A percentile compares a stretch with the other conserved stretches of the same genome.
These are phyloP conservation scores for Nycticryphes semicollaris DNA, from an alignment of 2,113 vertebrate species.

Conservation along the genomic window DNA sequence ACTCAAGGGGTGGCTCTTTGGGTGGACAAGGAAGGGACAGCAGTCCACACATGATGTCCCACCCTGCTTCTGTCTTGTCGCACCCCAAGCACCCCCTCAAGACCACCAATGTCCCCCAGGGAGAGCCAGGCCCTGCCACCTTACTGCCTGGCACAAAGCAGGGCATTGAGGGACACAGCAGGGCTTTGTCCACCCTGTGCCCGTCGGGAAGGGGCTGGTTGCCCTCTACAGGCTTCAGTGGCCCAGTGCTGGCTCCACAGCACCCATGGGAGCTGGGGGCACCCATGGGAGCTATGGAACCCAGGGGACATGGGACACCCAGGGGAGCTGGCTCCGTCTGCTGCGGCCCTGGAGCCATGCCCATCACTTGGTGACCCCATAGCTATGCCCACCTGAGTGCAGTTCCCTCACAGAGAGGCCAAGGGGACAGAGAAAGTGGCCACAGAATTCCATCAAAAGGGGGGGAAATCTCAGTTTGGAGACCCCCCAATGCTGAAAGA, in stretches of 20 bases:
- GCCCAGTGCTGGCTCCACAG: background rate
- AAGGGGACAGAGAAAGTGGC: accelerated
- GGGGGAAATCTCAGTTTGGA: background rate
- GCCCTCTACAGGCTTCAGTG: slow-evolving; percentile 50
- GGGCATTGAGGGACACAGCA: slow-evolving; percentile 49
- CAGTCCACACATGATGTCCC: background rate
- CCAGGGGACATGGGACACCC: background rate
- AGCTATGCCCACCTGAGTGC: background rate
- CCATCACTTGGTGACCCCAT: accelerated
- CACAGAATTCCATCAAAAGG: background rate
- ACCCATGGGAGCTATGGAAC: background rate
- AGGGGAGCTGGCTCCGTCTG: background rate
- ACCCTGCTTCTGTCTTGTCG: background rate
- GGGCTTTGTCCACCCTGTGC: slow-evolving; percentile 42
- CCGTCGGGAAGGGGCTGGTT: background rate
- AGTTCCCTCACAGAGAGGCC: accelerated
- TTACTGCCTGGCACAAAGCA: slow-evolving; percentile 35
- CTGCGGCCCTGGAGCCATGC: background rate
- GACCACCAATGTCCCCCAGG: background rate
- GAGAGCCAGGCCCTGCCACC: slow-evolving; percentile 27
- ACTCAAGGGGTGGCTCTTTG: background rate
- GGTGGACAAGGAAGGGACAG: background rate
- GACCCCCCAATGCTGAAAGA: background rate
- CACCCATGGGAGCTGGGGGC: background rate
- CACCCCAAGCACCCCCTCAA: background rate